Conservation (phyloP, 2,888 invertebrate genomes). For the Ashinkailepas kermadecensis region DNA sequence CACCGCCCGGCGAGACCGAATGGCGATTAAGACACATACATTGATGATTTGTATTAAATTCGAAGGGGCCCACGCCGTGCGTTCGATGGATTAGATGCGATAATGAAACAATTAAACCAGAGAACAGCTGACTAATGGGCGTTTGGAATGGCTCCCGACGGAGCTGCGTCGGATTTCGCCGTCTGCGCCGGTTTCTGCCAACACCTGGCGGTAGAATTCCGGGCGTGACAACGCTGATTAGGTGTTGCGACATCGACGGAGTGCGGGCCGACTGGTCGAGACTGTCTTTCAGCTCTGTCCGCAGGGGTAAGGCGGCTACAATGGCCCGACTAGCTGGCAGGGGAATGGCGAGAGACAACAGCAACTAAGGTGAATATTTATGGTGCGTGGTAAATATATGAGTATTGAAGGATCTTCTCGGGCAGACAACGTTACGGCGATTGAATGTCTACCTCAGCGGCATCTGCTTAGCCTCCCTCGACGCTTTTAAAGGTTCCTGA, state of each 20-base stretch:
- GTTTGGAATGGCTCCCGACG: background rate
- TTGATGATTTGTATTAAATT: constrained; percentile 18
- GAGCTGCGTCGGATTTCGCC: background rate
- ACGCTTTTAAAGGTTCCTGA: too few relatives aligned
- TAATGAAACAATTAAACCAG: constrained; percentile 12
- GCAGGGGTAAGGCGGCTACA: too few relatives aligned
- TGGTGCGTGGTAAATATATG: too few relatives aligned
- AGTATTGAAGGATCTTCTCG: too few relatives aligned
- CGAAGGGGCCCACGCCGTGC: background rate
- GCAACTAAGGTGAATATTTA: too few relatives aligned
- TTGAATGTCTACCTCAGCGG: too few relatives aligned
- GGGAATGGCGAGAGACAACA: too few relatives aligned
- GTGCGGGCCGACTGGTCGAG: background rate
- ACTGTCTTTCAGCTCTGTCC: too few relatives aligned
- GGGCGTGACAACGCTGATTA: background rate
- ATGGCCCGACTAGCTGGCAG: too few relatives aligned
- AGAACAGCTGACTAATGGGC: background rate
- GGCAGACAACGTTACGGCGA: too few relatives aligned
- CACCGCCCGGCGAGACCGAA: background rate
- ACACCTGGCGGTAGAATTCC: background rate
- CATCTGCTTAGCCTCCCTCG: too few relatives aligned
- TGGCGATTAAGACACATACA: background rate
- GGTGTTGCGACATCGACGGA: background rate
- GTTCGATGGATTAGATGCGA: background rate
- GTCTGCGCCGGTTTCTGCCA: background rate